Percentiles rank a stretch among this genome's conserved stretches.
phyloP scores from a whole-genome alignment of 2,113 vertebrate genomes.

The Eira barbara region DNA sequence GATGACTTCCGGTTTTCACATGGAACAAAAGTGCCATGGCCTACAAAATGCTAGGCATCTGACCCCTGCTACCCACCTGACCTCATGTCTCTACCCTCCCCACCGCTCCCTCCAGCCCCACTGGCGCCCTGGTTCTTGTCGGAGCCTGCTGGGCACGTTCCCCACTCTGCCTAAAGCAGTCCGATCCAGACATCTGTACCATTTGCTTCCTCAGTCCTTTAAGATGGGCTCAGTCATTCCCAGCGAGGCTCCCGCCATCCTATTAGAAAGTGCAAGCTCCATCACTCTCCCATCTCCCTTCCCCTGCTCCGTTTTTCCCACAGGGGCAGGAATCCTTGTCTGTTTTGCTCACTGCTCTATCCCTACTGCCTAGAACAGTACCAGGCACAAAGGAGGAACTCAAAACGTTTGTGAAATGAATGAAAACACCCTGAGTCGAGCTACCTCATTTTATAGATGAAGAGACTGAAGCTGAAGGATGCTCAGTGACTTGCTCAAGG shows the following conservation, averaged over 20 bases:
- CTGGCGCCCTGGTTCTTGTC: neutral
- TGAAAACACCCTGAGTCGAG: neutral
- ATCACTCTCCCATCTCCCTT: neutral
- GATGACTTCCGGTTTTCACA: constrained; percentile 19
- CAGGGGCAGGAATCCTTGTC: neutral
- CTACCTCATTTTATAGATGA: neutral
- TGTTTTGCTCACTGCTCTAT: neutral
- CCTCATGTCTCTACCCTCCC: neutral
- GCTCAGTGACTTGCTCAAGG: neutral
- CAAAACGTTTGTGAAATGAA: neutral
- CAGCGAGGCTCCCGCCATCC: neutral
- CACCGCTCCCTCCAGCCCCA: neutral
- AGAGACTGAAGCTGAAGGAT: neutral
- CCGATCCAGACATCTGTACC: neutral
- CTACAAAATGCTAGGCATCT: neutral
- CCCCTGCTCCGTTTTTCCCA: neutral
- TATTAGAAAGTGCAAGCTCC: neutral
- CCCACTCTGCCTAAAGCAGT: neutral
- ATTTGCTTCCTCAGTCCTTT: neutral
- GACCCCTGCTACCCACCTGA: neutral
- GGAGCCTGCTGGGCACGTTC: neutral
- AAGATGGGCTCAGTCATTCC: neutral
- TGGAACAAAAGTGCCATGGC: neutral
- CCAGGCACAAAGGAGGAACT: neutral
- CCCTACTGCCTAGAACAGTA: neutral